Base-by-base conservation (phyloP, 1,140 invertebrate genomes). In the Diprion similis region DNA sequence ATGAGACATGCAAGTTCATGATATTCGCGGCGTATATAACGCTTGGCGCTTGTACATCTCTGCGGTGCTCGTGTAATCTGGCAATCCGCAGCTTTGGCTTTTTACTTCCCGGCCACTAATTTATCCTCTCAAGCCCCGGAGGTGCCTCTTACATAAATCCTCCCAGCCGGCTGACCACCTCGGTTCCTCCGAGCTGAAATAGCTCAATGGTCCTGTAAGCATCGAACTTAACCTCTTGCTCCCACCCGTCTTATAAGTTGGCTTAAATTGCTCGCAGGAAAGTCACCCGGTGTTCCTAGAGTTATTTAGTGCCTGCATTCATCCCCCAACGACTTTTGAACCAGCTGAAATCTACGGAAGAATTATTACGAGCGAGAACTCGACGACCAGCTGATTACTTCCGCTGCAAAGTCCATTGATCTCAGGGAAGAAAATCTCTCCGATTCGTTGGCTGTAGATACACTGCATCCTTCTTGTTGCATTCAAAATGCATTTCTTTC, bases 111-210 rank as follows among this genome's bases (percentile, higher is more conserved):
- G 48, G 18, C 75, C 72, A 76, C 81, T 82, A 82, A 83, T 82
- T 83, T 82, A 83, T 83, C 81, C 81, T 77, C 73, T 77, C 78
- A 81, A 83, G 78, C 78, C 75, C 73, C 72, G 73, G 67, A 72
- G 67, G 70, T 78, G 74, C 78, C 78, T 82, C 78, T 78, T 82
- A 81, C 79, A 82, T 82, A 82, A 82, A 82, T 82, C 78, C 77
- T 78, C 72, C 79, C 76, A 77, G 80, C 78, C 67, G 73, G 71
- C 75, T 75, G 73, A 51, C 71, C 75, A 71, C 71, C 59, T 75
- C 37, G 7, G 75, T 77, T 73, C 66, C 72, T 67, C 48, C 70
- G 65, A 66, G 64, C 67, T 75, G 76, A 9, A 66, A 68, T 71
- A 46, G 77, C 70, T 76, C 69, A 68, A 65, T 47, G 65, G 47